phyloP scores from a whole-genome alignment of 2,113 vertebrate genomes.

The Grallaria varia region DNA sequence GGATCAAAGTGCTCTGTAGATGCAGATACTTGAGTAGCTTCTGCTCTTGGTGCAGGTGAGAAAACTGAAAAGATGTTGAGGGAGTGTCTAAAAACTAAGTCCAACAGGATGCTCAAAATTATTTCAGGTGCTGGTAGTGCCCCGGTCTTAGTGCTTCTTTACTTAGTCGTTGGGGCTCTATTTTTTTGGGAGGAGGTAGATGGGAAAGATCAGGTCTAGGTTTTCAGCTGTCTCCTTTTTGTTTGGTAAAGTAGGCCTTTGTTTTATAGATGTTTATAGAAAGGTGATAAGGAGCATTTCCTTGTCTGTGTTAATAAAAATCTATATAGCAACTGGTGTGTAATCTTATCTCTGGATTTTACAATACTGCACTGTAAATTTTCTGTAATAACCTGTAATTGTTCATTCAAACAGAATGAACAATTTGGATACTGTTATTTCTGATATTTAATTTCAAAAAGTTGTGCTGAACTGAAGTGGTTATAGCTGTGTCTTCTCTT shows the following conservation, averaged over 20 bases:
- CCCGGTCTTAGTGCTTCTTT: neutral
- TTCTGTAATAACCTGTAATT: neutral
- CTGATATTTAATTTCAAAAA: neutral
- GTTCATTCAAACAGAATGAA: neutral
- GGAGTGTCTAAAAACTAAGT: neutral
- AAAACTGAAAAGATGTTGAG: neutral
- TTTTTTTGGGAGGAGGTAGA: neutral
- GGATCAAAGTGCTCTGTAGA: neutral
- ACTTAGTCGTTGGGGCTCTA: fast-evolving
- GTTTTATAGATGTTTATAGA: neutral
- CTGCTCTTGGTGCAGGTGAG: neutral
- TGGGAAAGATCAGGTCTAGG: neutral
- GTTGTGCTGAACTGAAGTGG: neutral
- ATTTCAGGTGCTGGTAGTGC: neutral
- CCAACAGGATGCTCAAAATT: neutral
- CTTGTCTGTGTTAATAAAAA: neutral
- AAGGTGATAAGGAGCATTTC: neutral
- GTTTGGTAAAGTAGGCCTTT: neutral
- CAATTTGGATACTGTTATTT: neutral
- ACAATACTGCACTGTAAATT: neutral
- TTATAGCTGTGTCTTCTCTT: neutral
- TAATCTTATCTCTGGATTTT: neutral
- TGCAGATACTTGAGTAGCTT: neutral
- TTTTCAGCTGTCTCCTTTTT: neutral
- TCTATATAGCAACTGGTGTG: fast-evolving